These are phyloP conservation scores for Mungos mungo DNA, from an alignment of 2,113 vertebrate species.

Conservation along the genomic window DNA sequence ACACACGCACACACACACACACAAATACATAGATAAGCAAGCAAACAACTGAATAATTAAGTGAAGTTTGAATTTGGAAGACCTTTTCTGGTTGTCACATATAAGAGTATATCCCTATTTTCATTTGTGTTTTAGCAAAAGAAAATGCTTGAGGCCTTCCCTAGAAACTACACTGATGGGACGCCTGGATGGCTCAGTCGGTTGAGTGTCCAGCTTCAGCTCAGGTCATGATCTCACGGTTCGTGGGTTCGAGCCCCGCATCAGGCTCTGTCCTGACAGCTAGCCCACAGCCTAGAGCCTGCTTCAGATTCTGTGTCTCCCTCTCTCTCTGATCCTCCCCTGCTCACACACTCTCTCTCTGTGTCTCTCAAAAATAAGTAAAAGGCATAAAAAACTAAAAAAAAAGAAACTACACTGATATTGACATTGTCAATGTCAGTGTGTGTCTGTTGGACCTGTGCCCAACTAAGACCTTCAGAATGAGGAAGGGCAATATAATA, in stretches of 20 bases:
- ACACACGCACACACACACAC: neutral
- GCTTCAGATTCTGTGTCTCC: too few species aligned
- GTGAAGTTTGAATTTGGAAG: neutral
- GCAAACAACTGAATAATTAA: neutral
- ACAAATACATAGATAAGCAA: neutral
- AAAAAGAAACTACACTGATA: neutral
- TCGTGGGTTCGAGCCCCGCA: too few species aligned
- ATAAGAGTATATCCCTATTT: neutral
- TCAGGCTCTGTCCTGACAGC: too few species aligned
- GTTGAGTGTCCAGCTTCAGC: too few species aligned
- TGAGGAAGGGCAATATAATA: neutral
- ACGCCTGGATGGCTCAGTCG: too few species aligned
- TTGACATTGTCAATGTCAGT: neutral
- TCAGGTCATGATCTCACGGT: too few species aligned
- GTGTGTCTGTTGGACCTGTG: neutral
- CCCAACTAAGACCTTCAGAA: neutral
- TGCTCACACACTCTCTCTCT: too few species aligned
- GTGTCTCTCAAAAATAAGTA: too few species aligned
- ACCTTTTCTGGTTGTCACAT: neutral
- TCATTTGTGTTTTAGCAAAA: neutral
- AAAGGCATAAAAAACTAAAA: too few species aligned
- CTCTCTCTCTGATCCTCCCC: too few species aligned
- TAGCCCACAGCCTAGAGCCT: too few species aligned
- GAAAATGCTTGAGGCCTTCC: neutral
- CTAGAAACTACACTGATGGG: neutral